These are phyloP conservation scores for Syngnathoides biaculeatus DNA, from an alignment of 2,113 vertebrate genomes.

Conservation along the genomic window DNA sequence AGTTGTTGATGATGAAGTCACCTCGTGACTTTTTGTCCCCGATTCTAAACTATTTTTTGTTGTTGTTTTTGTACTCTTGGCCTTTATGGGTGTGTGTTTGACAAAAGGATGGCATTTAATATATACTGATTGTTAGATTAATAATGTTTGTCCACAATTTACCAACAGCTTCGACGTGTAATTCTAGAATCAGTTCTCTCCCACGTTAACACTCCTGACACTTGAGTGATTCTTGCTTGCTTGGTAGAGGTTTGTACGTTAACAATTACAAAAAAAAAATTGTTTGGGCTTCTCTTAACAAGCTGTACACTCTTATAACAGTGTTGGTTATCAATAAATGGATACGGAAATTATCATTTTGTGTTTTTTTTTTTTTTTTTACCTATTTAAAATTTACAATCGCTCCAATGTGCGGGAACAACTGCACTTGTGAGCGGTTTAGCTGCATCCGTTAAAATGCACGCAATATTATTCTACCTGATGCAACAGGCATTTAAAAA, in stretches of 20 bases:
- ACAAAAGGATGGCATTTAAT: conserved; percentile 62
- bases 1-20: conserved; percentile 44
- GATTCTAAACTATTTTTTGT: conserved; percentile 43
- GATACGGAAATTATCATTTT: conserved; percentile 21
- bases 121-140: conserved; percentile 55
- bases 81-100: conserved; percentile 17
- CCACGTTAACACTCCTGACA: conserved; percentile 43
- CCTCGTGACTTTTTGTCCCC: conserved; percentile 58
- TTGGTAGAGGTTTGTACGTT: conserved; percentile 54
- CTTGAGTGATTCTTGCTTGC: conserved; percentile 52
- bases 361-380: neutral
- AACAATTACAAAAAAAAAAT: conserved; percentile 52
- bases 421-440: too few species aligned
- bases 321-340: conserved; percentile 73
- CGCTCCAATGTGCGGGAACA: too few species aligned
- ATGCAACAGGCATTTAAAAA: too few species aligned
- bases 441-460: too few species aligned
- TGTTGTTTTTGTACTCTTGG: conserved; percentile 46
- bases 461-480: too few species aligned
- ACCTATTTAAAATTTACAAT: too few species aligned
- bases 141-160: conserved; percentile 47
- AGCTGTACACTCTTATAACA: conserved; percentile 60
- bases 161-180: conserved; percentile 45
- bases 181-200: conserved; percentile 45
- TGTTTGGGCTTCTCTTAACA: conserved; percentile 45